Evolutionary conservation across 2,888 invertebrate species (phyloP).

Genomic region (Bugula neritina): DNA sequence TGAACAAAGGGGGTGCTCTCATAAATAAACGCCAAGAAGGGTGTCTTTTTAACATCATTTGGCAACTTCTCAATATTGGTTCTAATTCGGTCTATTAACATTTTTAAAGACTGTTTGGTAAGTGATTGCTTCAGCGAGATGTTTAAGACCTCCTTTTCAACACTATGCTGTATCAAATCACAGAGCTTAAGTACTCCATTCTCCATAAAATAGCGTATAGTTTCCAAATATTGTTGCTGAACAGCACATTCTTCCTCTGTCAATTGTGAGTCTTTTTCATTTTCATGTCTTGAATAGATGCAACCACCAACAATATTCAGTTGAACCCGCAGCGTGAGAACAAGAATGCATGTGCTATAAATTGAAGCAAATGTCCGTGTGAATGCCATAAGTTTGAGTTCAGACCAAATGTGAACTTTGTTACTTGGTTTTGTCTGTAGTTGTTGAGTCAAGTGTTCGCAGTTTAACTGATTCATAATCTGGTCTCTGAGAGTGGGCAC

Average conservation of each 20-base stretch:
- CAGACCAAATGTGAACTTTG: slow-evolving; percentile 18
- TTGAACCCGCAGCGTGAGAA: slow-evolving; percentile 5
- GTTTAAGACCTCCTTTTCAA: slow-evolving; percentile 3
- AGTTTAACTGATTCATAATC: slow-evolving; percentile 4
- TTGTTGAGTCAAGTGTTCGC: slow-evolving; percentile 12
- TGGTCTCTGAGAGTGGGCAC: background rate
- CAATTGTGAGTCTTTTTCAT: background rate
- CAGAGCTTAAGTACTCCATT: background rate
- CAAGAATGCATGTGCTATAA: slow-evolving; percentile 21
- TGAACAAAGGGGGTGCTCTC: background rate
- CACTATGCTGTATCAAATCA: background rate
- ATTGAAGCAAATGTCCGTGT: background rate
- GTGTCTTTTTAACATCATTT: background rate
- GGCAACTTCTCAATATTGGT: background rate
- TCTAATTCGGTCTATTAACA: background rate
- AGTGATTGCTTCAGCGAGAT: background rate
- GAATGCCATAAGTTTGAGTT: slow-evolving; percentile 8
- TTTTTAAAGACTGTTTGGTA: background rate
- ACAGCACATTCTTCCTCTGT: background rate
- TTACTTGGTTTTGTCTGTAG: slow-evolving; percentile 4
- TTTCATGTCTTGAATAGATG: background rate
- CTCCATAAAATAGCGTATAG: background rate
- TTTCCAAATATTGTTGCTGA: slow-evolving; percentile 2
- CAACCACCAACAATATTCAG: slow-evolving; percentile 14
- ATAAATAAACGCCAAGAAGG: background rate